Evolutionary conservation across 2,113 vertebrate species (phyloP).

Genomic region (Alaudala cheleensis): DNA sequence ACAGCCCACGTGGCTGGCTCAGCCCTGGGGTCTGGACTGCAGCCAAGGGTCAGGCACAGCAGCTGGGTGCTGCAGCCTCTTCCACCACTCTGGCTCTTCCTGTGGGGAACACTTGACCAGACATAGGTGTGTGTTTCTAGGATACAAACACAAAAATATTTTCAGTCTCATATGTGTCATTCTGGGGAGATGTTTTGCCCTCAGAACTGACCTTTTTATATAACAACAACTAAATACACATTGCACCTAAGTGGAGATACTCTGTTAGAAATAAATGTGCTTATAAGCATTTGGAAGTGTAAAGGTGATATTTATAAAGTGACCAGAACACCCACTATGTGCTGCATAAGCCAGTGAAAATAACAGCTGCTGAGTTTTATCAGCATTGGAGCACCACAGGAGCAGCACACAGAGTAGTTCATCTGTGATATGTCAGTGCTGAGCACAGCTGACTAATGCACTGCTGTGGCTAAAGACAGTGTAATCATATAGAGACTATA

Average conservation of each 20-base stretch:
- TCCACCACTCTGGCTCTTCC: not conserved
- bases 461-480: not conserved
- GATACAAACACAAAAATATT: constrained; percentile 41
- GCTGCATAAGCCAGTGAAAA: constrained; percentile 15
- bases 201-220: not conserved
- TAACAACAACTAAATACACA: constrained; percentile 9
- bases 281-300: constrained; percentile 32
- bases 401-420: not conserved
- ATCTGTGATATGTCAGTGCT: not conserved
- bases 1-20: not conserved
- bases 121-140: constrained; percentile 19
- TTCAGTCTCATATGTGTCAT: not conserved
- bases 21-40: not conserved
- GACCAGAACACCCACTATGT: constrained; percentile 34
- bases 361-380: constrained; percentile 55
- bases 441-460: not conserved
- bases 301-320: constrained; percentile 63
- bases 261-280: constrained; percentile 36
- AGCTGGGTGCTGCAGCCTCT: not conserved
- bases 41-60: not conserved
- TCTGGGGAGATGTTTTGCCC: not conserved
- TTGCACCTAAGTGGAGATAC: not conserved
- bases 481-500: not conserved
- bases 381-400: constrained; percentile 9
- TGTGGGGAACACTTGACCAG: not conserved